Conservation (phyloP, 2,113 vertebrate genomes). For the Phalacrocorax brasilianus region DNA sequence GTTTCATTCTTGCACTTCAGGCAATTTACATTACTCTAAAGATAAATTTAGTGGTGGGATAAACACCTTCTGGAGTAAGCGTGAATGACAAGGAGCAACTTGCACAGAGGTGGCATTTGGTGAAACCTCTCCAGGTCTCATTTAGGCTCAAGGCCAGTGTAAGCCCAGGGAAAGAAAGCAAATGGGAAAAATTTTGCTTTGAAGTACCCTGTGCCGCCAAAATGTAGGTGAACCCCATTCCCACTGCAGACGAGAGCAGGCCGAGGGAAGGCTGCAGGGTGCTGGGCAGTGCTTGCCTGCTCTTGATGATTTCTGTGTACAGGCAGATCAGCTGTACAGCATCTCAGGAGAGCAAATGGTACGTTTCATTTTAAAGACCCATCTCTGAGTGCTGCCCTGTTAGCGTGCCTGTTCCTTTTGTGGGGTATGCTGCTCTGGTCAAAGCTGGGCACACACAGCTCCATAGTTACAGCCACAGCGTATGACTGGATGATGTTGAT, state of each 20-base stretch:
- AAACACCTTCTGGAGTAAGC: not conserved
- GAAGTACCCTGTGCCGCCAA: not conserved
- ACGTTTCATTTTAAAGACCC: not conserved
- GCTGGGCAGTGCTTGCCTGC: not conserved
- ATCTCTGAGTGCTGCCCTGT: not conserved
- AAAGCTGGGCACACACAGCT: not conserved
- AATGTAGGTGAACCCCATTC: not conserved
- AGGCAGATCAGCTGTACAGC: not conserved
- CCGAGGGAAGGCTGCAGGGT: not conserved
- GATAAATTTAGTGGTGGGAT: not conserved
- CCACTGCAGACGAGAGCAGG: accelerated
- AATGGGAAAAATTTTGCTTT: not conserved
- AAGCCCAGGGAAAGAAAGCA: not conserved
- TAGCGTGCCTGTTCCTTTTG: accelerated
- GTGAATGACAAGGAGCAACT: not conserved
- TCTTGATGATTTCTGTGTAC: not conserved
- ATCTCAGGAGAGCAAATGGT: not conserved
- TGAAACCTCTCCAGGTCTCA: not conserved
- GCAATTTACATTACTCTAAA: not conserved
- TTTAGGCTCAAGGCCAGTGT: not conserved
- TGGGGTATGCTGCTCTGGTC: not conserved
- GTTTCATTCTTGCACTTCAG: not conserved
- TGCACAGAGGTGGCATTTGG: not conserved
- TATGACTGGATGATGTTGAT: not conserved
- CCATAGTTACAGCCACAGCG: not conserved